Evolutionary conservation across 2,888 invertebrate genomes (phyloP).

Genomic region (Auanema freiburgensis): DNA sequence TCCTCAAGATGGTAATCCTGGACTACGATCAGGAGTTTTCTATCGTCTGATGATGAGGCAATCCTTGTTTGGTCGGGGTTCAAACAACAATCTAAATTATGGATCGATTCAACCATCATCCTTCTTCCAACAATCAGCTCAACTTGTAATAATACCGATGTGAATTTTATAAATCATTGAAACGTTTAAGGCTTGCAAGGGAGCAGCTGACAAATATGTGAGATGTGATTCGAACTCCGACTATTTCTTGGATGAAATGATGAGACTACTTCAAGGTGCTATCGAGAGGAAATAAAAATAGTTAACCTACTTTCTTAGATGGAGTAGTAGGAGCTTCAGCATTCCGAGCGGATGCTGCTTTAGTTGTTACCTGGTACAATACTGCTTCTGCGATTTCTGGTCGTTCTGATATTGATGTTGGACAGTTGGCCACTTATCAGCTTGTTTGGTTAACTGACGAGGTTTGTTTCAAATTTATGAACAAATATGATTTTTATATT

Average conservation of each 20-base stretch:
- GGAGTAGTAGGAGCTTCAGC: slow-evolving; percentile 87
- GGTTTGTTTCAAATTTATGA: slow-evolving; percentile 72
- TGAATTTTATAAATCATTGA: not conserved
- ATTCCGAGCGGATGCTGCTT: slow-evolving; percentile 85
- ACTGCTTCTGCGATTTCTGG: slow-evolving; percentile 64
- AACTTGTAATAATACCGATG: slow-evolving; percentile 19
- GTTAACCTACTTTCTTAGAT: slow-evolving; percentile 70
- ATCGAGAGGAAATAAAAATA: not conserved
- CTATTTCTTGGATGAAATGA: slow-evolving; percentile 61
- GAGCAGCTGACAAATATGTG: slow-evolving; percentile 56
- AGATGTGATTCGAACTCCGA: slow-evolving; percentile 58
- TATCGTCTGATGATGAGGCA: slow-evolving; percentile 60
- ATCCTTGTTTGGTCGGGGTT: slow-evolving; percentile 57
- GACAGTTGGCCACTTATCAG: slow-evolving; percentile 62
- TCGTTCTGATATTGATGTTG: slow-evolving; percentile 61
- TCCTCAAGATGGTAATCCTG: slow-evolving; percentile 55
- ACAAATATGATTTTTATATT: too few relatives aligned
- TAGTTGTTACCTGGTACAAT: slow-evolving; percentile 82
- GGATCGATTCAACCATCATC: slow-evolving; percentile 48
- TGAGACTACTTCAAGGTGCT: slow-evolving; percentile 39
- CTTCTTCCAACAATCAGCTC: slow-evolving; percentile 53
- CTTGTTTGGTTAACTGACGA: slow-evolving; percentile 74
- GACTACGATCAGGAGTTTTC: slow-evolving; percentile 58
- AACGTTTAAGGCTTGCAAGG: slow-evolving; percentile 52
- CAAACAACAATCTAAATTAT: slow-evolving; percentile 51